Evolutionary conservation across 2,797 vertebrate genomes (phyloP).

Genomic region (Holocentrus rufus): DNA sequence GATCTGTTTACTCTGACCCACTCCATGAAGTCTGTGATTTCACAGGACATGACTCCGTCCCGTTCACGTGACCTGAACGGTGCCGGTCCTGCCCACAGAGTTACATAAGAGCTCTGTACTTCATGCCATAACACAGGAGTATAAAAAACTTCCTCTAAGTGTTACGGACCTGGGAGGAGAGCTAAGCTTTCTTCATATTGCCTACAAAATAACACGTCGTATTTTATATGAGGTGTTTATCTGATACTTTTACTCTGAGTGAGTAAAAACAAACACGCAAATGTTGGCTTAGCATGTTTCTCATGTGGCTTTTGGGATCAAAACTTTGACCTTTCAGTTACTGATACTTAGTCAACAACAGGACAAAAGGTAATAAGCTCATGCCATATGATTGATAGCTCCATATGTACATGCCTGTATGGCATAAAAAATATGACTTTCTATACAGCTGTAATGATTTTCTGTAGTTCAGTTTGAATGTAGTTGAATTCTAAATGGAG

Average conservation of each 20-base stretch:
- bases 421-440: background rate
- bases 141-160: too few relatives aligned
- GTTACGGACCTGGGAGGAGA: too few relatives aligned
- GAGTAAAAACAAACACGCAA: background rate
- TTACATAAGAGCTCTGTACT: background rate
- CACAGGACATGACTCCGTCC: background rate
- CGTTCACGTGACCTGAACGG: background rate
- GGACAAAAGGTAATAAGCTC: background rate
- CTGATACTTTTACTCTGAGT: constrained; percentile 1
- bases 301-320: constrained; percentile 12
- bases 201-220: too few relatives aligned
- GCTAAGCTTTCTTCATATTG: too few relatives aligned
- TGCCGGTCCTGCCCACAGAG: background rate
- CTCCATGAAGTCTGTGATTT: constrained; percentile 20
- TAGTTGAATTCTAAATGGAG: too few relatives aligned
- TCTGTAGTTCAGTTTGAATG: too few relatives aligned
- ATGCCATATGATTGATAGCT: background rate
- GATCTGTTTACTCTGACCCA: constrained; percentile 20
- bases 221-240: constrained; percentile 8
- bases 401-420: background rate
- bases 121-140: too few relatives aligned
- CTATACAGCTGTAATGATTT: background rate
- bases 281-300: too few relatives aligned
- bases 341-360: constrained; percentile 1
- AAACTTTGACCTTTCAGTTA: constrained; percentile 8